Percentiles rank a stretch among this genome's conserved stretches.
phyloP scores from a whole-genome alignment of 2,113 vertebrate species.

The Phycodurus eques region DNA sequence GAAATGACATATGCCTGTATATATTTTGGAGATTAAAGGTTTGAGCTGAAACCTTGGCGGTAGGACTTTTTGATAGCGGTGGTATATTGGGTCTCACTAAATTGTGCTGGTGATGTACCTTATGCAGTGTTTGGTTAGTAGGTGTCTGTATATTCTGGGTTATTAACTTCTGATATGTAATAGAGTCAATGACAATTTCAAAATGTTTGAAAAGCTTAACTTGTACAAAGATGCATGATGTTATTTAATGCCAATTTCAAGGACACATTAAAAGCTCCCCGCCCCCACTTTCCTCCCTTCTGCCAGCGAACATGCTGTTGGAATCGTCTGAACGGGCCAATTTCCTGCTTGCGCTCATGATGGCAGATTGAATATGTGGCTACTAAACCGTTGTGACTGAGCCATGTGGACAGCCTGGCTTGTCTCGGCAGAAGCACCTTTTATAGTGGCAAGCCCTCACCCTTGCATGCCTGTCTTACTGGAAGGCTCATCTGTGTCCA shows the following conservation, averaged over 20 bases:
- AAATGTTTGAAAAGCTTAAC: not conserved
- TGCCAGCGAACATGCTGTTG: slow-evolving; percentile 21
- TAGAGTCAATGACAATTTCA: not conserved
- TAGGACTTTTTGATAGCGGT: too few relatives aligned
- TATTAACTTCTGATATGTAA: not conserved
- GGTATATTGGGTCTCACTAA: not conserved
- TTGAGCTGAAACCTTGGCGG: too few relatives aligned
- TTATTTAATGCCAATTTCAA: slow-evolving; percentile 31
- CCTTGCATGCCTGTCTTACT: slow-evolving; percentile 47
- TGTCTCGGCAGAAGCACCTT: slow-evolving; percentile 52
- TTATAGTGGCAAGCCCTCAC: slow-evolving; percentile 63
- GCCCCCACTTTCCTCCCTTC: slow-evolving; percentile 12
- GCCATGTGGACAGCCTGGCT: slow-evolving; percentile 59
- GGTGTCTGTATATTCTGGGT: not conserved
- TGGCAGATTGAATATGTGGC: slow-evolving; percentile 41
- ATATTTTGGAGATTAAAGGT: too few relatives aligned
- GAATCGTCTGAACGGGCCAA: slow-evolving; percentile 32
- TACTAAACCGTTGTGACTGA: slow-evolving; percentile 51
- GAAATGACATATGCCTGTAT: not conserved
- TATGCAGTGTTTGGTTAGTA: not conserved
- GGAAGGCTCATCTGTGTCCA: slow-evolving; percentile 58
- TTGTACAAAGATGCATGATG: slow-evolving; percentile 19
- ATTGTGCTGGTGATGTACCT: not conserved
- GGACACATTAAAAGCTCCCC: slow-evolving; percentile 34
- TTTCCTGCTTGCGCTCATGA: slow-evolving; percentile 30